Percentiles rank a stretch among this genome's conserved stretches.
These are phyloP conservation scores for Cisticola juncidis DNA, from an alignment of 2,113 vertebrate species.

Conservation along the genomic window DNA sequence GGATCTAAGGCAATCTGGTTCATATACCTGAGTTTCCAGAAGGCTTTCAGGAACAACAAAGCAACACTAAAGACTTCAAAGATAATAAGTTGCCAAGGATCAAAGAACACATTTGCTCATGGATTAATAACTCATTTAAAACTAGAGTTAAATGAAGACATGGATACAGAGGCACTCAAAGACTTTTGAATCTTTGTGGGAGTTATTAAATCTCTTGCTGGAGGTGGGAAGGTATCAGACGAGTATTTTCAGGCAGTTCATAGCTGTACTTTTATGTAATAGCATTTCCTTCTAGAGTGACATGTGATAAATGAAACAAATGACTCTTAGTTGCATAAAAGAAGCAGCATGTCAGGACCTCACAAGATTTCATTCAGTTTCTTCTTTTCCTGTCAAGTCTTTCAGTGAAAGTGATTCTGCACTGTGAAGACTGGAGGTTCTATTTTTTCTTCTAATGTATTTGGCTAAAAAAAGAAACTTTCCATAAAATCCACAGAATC, in stretches of 20 bases:
- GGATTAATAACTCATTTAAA: neutral
- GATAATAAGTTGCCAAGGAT: neutral
- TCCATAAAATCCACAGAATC: neutral
- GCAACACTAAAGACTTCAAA: neutral
- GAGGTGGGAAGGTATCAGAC: neutral
- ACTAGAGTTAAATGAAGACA: neutral
- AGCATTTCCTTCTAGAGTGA: neutral
- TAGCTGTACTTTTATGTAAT: neutral
- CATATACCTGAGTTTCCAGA: neutral
- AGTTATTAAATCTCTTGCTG: neutral
- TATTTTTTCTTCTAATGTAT: neutral
- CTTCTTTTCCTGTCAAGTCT: neutral
- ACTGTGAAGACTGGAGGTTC: neutral
- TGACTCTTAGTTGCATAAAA: neutral
- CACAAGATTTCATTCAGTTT: neutral
- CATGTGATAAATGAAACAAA: neutral
- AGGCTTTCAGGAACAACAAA: neutral
- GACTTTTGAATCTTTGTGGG: neutral
- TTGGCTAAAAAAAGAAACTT: neutral
- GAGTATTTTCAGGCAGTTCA: neutral
- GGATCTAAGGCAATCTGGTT: neutral
- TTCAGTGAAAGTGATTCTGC: neutral
- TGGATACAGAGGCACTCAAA: neutral
- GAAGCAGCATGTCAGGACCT: neutral
- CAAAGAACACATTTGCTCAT: neutral